Evolutionary conservation across 2,888 invertebrate species (phyloP).

Genomic region (Tetheella fluctuosa): DNA sequence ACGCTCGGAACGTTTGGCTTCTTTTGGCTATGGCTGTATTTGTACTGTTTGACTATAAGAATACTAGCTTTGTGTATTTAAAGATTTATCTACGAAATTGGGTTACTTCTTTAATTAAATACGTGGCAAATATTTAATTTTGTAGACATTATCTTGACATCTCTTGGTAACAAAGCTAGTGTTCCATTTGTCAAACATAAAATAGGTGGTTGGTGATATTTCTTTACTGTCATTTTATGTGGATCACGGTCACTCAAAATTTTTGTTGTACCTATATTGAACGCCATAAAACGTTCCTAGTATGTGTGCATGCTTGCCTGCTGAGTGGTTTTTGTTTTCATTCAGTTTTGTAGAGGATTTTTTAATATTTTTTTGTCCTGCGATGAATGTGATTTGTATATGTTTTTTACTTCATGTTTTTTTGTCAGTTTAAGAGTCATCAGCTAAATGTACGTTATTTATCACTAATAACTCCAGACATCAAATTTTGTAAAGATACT

Average conservation of each 20-base stretch:
- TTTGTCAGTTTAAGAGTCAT: conserved; percentile 30
- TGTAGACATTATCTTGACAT: conserved; percentile 12
- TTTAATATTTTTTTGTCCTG: conserved; percentile 20
- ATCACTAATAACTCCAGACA: conserved; percentile 23
- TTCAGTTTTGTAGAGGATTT: conserved; percentile 49
- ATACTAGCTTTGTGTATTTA: conserved; percentile 45
- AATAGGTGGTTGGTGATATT: conserved; percentile 62
- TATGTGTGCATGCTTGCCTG: conserved; percentile 80
- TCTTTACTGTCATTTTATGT: conserved; percentile 44
- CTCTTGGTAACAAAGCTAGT: conserved; percentile 47
- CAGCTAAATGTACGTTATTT: conserved; percentile 31
- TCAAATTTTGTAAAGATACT: conserved; percentile 32
- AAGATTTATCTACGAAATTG: not conserved
- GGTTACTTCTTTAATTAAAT: conserved; percentile 3
- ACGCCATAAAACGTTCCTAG: conserved; percentile 65
- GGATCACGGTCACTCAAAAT: conserved; percentile 50
- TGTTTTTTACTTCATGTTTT: conserved; percentile 20
- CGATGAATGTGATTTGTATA: conserved; percentile 19
- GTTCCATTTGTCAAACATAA: conserved; percentile 51
- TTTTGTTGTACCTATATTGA: conserved; percentile 46
- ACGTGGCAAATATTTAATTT: not conserved
- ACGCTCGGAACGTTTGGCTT: conserved; percentile 76
- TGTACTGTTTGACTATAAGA: conserved; percentile 32
- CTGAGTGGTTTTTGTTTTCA: conserved; percentile 58
- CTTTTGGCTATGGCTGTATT: conserved; percentile 65